Evolutionary conservation across 2,797 vertebrate species (phyloP).

Genomic region (Euphonia xanthogaster): DNA sequence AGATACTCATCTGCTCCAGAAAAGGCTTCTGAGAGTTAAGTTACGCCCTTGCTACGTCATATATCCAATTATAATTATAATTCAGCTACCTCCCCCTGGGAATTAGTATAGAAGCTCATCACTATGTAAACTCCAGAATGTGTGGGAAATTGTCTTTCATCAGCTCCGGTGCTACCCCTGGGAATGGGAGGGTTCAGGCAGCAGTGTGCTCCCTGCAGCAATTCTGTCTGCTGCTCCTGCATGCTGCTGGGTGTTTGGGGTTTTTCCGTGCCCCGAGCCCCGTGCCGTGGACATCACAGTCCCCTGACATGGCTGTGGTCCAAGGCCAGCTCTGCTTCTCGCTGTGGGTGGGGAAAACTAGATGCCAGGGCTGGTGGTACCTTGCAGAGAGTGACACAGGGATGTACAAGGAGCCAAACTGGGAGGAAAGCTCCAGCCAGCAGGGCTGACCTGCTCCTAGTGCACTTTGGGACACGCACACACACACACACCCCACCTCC

Average conservation of each 20-base stretch:
- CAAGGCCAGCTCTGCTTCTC: not conserved
- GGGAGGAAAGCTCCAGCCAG: not conserved
- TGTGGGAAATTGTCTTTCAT: conserved; percentile 28
- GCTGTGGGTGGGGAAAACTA: not conserved
- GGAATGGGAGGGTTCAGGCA: not conserved
- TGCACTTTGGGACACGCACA: not conserved
- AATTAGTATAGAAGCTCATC: not conserved
- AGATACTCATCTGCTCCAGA: conserved; percentile 2
- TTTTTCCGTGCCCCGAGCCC: not conserved
- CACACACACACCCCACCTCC: not conserved
- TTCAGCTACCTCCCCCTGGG: not conserved
- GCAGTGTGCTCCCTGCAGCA: not conserved
- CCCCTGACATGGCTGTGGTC: not conserved
- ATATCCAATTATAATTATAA: not conserved
- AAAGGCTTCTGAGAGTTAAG: not conserved
- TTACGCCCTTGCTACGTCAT: not conserved
- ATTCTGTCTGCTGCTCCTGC: not conserved
- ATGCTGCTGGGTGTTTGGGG: not conserved
- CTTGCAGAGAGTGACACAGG: fast-evolving
- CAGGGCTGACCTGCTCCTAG: not conserved
- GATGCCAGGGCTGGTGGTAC: not conserved
- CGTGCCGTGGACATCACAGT: fast-evolving
- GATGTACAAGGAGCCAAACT: not conserved
- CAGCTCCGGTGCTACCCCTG: not conserved
- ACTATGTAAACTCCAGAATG: not conserved